phyloP scores from a whole-genome alignment of 2,797 vertebrate species.

The Threskiornis aethiopicus region DNA sequence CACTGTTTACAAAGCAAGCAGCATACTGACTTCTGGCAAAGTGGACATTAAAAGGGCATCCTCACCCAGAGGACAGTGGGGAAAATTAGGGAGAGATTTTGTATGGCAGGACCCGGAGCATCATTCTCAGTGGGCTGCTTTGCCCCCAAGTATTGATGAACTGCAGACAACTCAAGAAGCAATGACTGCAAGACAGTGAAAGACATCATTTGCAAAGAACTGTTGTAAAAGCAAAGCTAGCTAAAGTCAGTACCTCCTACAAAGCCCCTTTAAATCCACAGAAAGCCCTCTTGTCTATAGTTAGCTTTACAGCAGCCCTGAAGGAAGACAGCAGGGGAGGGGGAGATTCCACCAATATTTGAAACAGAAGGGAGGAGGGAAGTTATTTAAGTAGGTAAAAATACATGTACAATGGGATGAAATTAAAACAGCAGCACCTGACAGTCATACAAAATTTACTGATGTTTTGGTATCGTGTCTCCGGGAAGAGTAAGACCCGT shows the following conservation, averaged over 20 bases:
- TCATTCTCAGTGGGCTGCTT: not conserved
- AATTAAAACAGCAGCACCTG: not conserved
- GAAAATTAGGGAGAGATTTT: not conserved
- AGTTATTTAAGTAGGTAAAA: not conserved
- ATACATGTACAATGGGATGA: not conserved
- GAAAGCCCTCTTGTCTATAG: not conserved
- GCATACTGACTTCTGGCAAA: not conserved
- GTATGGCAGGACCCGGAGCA: not conserved
- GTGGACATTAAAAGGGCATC: not conserved
- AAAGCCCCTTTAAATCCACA: not conserved
- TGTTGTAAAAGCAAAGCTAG: not conserved
- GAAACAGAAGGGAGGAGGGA: not conserved
- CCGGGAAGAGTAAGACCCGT: not conserved
- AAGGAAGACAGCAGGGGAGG: not conserved
- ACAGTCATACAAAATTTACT: not conserved
- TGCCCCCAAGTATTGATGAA: not conserved
- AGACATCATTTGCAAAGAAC: not conserved
- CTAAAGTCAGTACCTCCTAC: not conserved
- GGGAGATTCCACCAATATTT: not conserved
- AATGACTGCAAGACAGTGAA: not conserved
- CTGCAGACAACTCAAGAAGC: not conserved
- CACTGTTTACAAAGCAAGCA: constrained; percentile 35
- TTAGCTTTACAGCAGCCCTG: not conserved
- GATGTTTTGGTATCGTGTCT: not conserved
- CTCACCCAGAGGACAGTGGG: not conserved